Base-by-base conservation (phyloP, 2,797 vertebrate genomes). In the Mustela erminea region DNA sequence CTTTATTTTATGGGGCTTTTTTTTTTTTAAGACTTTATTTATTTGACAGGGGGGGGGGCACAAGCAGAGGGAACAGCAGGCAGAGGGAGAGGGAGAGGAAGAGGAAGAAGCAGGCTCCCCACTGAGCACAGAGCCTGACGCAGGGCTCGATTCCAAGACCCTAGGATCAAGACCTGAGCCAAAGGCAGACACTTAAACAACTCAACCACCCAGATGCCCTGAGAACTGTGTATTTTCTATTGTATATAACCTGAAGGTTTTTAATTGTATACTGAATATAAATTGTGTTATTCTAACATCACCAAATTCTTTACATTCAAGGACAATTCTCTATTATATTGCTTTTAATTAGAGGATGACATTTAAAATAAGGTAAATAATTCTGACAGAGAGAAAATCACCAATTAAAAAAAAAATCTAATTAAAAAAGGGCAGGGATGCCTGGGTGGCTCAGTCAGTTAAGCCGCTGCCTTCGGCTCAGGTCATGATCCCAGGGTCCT, bases 311-410 rank as follows among this genome's bases (percentile, higher is more conserved):
- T 89, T 66, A 84, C 21, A 80, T 93, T 90, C 68, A 83, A 93
- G 43, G 95, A 86, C 5, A 91, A 49, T 62, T 89, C 54, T 77
- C 72, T 77, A 85, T 54, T 75, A 72, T 86, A 80, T 38, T 92
- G 41, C 27, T 90, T 96, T 87, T 89, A 72, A 89, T 80, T 93
- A 90, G n/a, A 23, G 20, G 21, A 58, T 72, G 35, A 68, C 5
- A 93, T 81, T 96, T 96, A 80, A 64, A 87, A 43, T 46, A 92
- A 56, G 43, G 23, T 84, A 95, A 89, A 46, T 93, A 89, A 92
- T 92, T 96, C 56, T 82, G 18, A 83, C 25, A 96, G 54, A 68
- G 13, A 94, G 17, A 95, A 35, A 92, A 35, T 78, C 21, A 90
- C 80, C 14, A 64, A 84, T 52, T 52, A 17, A 87, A 74, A 93